These are phyloP conservation scores for Astreopora myriophthalma DNA, from an alignment of 64 coral and sea anemone genomes.

Conservation along the genomic window DNA sequence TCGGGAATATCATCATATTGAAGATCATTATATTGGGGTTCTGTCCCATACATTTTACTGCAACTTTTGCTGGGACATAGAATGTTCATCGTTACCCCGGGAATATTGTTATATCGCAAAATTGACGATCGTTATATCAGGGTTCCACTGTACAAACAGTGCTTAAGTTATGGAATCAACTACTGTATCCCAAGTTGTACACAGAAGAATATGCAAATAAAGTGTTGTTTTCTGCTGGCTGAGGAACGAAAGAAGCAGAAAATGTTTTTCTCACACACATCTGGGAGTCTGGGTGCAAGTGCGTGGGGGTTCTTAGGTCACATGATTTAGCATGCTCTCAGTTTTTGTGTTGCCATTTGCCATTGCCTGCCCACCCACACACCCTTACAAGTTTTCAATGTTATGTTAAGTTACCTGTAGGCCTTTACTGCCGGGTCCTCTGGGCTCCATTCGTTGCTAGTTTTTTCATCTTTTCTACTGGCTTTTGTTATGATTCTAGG, in stretches of 20 bases:
- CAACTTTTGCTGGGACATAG: too few species aligned
- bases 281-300: neutral
- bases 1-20: too few species aligned
- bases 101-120: too few species aligned
- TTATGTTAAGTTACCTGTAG: neutral
- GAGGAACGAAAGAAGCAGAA: neutral
- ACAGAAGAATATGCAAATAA: too few species aligned
- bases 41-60: too few species aligned
- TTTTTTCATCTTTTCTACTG: neutral
- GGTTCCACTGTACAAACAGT: too few species aligned
- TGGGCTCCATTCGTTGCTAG: neutral
- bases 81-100: too few species aligned
- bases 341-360: neutral
- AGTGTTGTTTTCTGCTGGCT: neutral
- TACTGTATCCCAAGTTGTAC: too few species aligned
- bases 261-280: neutral
- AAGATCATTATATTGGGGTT: too few species aligned
- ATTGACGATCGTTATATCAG: too few species aligned
- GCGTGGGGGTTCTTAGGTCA: neutral
- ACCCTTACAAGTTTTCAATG: neutral
- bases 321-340: neutral
- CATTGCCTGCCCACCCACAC: neutral
- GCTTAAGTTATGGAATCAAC: too few species aligned
- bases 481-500: neutral
- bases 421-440: neutral